phyloP scores from a whole-genome alignment of 2,888 invertebrate species.

The Cordilura impudica region DNA sequence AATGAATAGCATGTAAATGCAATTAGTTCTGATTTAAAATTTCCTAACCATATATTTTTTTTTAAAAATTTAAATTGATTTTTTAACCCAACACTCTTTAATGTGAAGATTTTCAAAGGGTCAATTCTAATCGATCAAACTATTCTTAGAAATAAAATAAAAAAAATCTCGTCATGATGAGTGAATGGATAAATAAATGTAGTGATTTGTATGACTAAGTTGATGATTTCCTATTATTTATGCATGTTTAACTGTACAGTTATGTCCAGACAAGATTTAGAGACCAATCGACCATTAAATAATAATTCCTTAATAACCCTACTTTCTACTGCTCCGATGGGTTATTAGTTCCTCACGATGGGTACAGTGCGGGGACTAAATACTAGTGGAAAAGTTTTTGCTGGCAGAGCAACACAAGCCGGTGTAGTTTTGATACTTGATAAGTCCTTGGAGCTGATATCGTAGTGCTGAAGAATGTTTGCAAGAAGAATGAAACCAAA shows the following conservation, averaged over 20 bases:
- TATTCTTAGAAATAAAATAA: not conserved
- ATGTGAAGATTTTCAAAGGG: not conserved
- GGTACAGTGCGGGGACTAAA: slow-evolving; percentile 73
- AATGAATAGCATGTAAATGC: not conserved
- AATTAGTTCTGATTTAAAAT: not conserved
- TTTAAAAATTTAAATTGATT: not conserved
- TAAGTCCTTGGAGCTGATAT: slow-evolving; percentile 81
- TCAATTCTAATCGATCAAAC: not conserved
- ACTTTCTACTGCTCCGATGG: not conserved
- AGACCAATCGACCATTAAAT: not conserved
- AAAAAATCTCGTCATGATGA: not conserved
- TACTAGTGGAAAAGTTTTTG: slow-evolving; percentile 84
- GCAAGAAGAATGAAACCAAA: slow-evolving; percentile 87
- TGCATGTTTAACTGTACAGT: not conserved
- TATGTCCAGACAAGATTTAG: not conserved
- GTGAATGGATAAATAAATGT: not conserved
- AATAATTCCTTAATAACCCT: not conserved
- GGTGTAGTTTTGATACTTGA: slow-evolving; percentile 81
- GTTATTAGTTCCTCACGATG: not conserved
- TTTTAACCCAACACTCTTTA: not conserved
- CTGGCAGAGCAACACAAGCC: slow-evolving; percentile 87
- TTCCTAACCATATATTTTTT: not conserved
- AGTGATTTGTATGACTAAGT: not conserved
- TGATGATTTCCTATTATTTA: not conserved
- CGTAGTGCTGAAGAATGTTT: slow-evolving; percentile 84